These are phyloP conservation scores for Prionailurus bengalensis DNA, from an alignment of 2,113 vertebrate species.

Conservation along the genomic window DNA sequence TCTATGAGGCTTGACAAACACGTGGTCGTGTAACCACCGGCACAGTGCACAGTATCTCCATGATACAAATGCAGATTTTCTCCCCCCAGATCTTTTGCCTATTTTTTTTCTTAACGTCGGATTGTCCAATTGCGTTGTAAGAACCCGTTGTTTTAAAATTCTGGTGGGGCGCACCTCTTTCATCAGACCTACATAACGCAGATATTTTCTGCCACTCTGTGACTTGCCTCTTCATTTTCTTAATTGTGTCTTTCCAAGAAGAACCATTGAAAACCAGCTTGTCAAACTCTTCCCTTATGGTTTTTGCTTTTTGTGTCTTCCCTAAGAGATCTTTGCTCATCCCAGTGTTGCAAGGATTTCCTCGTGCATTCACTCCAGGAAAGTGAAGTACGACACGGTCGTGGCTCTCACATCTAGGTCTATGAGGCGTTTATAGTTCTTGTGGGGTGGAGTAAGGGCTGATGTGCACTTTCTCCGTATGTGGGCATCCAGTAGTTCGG, in stretches of 20 bases:
- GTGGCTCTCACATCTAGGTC: neutral
- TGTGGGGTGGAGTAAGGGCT: neutral
- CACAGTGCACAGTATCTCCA: neutral
- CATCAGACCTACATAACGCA: neutral
- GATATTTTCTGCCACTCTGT: neutral
- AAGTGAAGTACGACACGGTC: neutral
- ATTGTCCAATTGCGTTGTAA: neutral
- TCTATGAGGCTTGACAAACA: neutral
- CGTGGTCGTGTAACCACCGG: neutral
- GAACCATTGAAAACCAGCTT: neutral
- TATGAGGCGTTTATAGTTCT: neutral
- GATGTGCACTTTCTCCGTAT: too few relatives aligned
- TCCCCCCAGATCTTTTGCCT: neutral
- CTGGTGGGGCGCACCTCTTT: neutral
- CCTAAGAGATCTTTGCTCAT: neutral
- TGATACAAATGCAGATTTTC: neutral
- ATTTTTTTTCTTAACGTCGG: neutral
- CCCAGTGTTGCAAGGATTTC: neutral
- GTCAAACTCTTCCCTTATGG: neutral
- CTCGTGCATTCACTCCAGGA: neutral
- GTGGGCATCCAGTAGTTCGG: neutral
- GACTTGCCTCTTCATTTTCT: slow-evolving; percentile 11
- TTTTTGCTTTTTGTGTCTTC: neutral
- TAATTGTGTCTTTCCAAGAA: neutral
- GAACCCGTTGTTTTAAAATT: neutral